A percentile compares a stretch with the other conserved stretches of the same genome.
Conservation (phyloP, 2,888 invertebrate species). For the Gandaritis pyraliata region DNA sequence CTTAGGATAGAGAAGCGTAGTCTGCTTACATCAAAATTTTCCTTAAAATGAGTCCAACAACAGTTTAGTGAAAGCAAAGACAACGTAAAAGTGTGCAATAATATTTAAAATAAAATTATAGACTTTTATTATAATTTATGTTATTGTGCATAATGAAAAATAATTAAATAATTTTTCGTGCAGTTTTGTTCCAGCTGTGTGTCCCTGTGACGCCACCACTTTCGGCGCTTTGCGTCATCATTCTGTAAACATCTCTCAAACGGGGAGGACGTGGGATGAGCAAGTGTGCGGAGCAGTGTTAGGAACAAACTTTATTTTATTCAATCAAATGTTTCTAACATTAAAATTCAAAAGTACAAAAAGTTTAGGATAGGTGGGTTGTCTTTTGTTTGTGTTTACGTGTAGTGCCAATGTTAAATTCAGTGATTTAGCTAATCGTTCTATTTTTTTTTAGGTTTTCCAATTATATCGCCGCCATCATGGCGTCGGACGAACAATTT, state of each 20-base stretch:
- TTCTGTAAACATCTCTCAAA: constrained; percentile 72
- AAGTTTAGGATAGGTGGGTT: constrained; percentile 78
- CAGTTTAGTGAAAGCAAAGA: neutral
- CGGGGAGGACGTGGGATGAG: constrained; percentile 74
- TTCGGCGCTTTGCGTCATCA: constrained; percentile 80
- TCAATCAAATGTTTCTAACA: constrained; percentile 80
- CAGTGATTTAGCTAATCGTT: too few species aligned
- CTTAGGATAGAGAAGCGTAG: neutral
- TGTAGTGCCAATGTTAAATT: neutral
- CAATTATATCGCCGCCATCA: constrained; percentile 79
- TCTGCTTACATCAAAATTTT: neutral
- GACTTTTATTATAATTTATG: neutral
- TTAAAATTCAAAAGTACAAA: constrained; percentile 79
- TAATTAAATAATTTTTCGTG: constrained; percentile 52
- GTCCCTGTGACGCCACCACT: constrained; percentile 71
- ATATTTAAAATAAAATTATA: neutral
- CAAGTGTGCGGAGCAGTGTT: constrained; percentile 55
- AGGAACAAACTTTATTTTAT: constrained; percentile 69
- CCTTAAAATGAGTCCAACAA: neutral
- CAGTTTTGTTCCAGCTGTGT: constrained; percentile 49
- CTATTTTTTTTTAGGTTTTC: constrained; percentile 61
- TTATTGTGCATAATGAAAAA: constrained; percentile 12
- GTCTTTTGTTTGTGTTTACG: neutral
- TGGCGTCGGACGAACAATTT: constrained; percentile 90
- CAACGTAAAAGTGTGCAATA: constrained; percentile 10